Evolutionary conservation across 2,888 invertebrate genomes (phyloP), one percentile per base, ranked within the genome.

Genomic region (Coelopa pilipes): DNA sequence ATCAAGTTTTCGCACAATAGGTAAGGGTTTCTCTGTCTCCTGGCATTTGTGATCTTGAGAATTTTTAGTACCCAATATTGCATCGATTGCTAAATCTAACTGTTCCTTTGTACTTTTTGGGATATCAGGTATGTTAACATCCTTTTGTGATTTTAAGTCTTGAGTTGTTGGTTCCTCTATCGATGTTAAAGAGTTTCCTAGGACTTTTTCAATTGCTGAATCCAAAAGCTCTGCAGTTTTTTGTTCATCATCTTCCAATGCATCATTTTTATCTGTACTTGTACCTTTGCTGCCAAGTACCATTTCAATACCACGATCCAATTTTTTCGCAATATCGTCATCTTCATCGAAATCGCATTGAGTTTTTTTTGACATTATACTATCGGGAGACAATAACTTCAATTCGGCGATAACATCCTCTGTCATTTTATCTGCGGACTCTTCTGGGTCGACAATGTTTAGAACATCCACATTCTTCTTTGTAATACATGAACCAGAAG

Each of bases 381-480:
- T 67, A 45, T 69, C 55, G 0, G 69, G 69, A 10, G 73, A 73
- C 5, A 73, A 63, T 47, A 73, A 19, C 24, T 73, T 73, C 7
- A 73, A 34, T 24, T 73, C 73, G 53, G 69, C 73, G 50, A 73
- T 73, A 15, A 73, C 63, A 46, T 19, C 62, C 55, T 73, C 63
- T 0, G 73, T 63, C 19, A 69, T 73, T 50, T 62, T 55, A 49
- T 47, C 69, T 34, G 65, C 57, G 12, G 15, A 57, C 21, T 57
- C 57, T 12, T 57, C 57, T 19, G 57, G 17, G n/a, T 57, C 57
- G 10, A 57, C 2, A n/a, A 4, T 34, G 7, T 34, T 34, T 4
- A 34, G 34, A 34, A 2, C 34, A 34, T 34, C 34, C n/a, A n/a
- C n/a, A n/a, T n/a, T n/a, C n/a, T n/a, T n/a, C n/a, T n/a, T n/a